Base-by-base conservation (phyloP, 2,797 vertebrate species). In the Tadarida brasiliensis region DNA sequence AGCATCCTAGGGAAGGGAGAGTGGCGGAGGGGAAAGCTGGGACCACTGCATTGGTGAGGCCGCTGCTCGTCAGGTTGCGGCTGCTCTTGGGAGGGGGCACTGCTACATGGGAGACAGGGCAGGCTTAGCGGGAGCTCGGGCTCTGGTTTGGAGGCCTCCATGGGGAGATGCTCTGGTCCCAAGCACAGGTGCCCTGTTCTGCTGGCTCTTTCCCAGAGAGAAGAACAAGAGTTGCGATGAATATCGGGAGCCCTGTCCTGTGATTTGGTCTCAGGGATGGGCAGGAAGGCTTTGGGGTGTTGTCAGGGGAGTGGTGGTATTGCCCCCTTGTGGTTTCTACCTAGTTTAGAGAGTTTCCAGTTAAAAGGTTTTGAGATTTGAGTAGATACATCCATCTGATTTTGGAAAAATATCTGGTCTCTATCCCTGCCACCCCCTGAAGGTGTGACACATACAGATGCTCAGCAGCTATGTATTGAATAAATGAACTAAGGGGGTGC, bases 271-370 rank as follows among this genome's bases (percentile, higher is more conserved):
- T 86, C 11, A 39, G 33, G 0, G 76, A 71, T 87, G n/a, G 24
- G 30, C 26, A 39, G 20, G 63, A 51, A 80, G 76, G 39, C 24
- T 51, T 33, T 22, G 67, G 24, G 70, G 54, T 56, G 14, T 54
- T 15, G 10, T 10, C 24, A 35, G 39, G 20, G 28, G 9, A 11
- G 12, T 10, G 19, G 7, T 3, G 24, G 4, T 30, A 33, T 16
- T 57, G 22, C 22, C 47, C 15, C 28, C 8, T 12, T 70, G 51
- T 56, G 24, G 35, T 87, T 87, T 86, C 59, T 77, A 14, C 35
- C 51, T 35, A 74, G 74, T 86, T 92, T 57, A 73, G 63, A 70
- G 22, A 68, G 10, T 90, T 95, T 93, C 68, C 83, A 78, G n/a
- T 20, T 39, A 87, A 76, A 94, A 33, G 17, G 7, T 87, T 49